Conservation (phyloP, 2,113 vertebrate species). For the Anser brachyrhynchus region DNA sequence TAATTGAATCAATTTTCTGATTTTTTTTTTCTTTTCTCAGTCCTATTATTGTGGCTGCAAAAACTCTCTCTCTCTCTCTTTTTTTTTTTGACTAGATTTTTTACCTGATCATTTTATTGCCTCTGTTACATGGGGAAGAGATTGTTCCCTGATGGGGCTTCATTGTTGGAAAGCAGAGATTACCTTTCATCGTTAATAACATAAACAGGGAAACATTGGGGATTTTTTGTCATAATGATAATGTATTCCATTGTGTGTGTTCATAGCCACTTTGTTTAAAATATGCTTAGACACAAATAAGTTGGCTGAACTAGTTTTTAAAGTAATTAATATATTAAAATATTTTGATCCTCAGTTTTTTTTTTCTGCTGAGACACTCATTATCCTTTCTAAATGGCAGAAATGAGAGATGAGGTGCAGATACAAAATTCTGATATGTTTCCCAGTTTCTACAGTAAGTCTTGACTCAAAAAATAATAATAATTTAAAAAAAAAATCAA, state of each 20-base stretch:
- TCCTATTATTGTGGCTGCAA: neutral
- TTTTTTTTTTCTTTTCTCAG: neutral
- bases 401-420: neutral
- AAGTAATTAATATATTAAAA: neutral
- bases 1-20: neutral
- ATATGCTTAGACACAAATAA: constrained; percentile 6
- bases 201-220: neutral
- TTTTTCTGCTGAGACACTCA: neutral
- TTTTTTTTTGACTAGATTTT: neutral
- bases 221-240: neutral
- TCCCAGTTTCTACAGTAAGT: neutral
- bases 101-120: neutral
- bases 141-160: neutral
- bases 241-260: neutral
- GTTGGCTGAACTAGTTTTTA: neutral
- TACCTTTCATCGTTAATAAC: neutral
- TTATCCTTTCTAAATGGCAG: neutral
- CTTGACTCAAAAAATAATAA: neutral
- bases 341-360: neutral
- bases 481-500: neutral
- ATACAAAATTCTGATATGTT: neutral
- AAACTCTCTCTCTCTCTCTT: neutral
- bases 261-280: neutral
- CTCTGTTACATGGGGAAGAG: neutral
- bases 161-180: constrained; percentile 4